phyloP scores from a whole-genome alignment of 2,797 vertebrate species.

The Crax fasciolata region DNA sequence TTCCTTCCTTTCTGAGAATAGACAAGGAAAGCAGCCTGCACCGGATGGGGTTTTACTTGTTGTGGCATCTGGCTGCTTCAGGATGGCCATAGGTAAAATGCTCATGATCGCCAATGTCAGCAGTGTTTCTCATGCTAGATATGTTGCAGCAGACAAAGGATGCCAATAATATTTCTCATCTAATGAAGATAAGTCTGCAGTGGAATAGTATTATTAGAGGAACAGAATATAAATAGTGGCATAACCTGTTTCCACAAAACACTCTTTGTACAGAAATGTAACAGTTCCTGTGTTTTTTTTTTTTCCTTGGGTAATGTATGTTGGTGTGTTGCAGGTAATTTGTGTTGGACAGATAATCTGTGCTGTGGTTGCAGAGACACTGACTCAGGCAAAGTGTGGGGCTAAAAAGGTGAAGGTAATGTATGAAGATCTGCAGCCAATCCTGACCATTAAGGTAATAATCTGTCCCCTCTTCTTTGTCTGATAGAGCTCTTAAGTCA shows the following conservation, averaged over 20 bases:
- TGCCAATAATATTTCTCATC: not conserved
- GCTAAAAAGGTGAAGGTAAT: constrained; percentile 64
- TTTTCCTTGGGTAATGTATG: not conserved
- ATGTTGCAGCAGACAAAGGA: not conserved
- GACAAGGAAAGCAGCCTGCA: not conserved
- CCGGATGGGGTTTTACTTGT: not conserved
- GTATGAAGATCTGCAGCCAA: constrained; percentile 73
- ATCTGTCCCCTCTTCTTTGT: not conserved
- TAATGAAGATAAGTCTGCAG: not conserved
- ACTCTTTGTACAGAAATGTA: not conserved
- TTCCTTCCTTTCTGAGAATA: not conserved
- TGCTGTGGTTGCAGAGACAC: constrained; percentile 73
- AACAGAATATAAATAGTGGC: not conserved
- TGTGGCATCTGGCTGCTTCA: not conserved
- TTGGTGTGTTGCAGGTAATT: constrained; percentile 69
- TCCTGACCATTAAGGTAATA: constrained; percentile 79
- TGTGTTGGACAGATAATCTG: constrained; percentile 78
- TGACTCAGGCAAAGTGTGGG: constrained; percentile 50
- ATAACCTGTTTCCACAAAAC: not conserved
- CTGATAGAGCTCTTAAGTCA: not conserved
- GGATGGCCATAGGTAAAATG: not conserved
- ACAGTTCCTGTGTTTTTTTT: not conserved
- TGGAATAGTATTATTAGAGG: not conserved
- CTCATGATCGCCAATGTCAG: not conserved
- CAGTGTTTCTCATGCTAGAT: not conserved